A percentile compares a stretch with the other conserved stretches of the same genome.
These are phyloP conservation scores for Epinephelus moara DNA, from an alignment of 2,113 vertebrate species.

Conservation along the genomic window DNA sequence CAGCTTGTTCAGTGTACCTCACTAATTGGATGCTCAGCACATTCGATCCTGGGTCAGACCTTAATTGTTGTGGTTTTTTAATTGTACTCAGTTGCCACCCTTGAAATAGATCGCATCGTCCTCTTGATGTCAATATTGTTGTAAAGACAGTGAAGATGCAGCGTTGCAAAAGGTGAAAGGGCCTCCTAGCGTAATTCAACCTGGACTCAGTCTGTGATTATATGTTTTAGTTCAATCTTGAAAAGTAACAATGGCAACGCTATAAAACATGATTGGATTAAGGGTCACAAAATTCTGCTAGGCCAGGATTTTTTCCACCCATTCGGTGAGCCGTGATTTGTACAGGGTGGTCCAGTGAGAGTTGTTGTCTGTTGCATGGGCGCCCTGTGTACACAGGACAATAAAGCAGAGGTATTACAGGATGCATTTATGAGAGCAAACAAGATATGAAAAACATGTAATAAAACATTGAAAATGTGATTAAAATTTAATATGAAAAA, in stretches of 20 bases:
- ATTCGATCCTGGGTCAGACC: slow-evolving; percentile 19
- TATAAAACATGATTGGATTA: slow-evolving; percentile 7
- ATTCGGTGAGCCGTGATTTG: background rate
- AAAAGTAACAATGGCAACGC: background rate
- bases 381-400: background rate
- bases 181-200: background rate
- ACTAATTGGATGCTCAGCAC: slow-evolving; percentile 3
- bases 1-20: background rate
- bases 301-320: background rate
- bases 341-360: background rate
- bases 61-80: slow-evolving; percentile 28
- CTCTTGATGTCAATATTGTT: background rate
- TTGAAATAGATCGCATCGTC: slow-evolving; percentile 13
- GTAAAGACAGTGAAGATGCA: background rate
- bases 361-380: slow-evolving; percentile 5
- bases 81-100: slow-evolving; percentile 8
- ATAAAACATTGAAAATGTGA: background rate
- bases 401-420: slow-evolving; percentile 11
- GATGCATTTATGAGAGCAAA: slow-evolving; percentile 22
- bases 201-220: background rate
- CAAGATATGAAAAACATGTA: background rate
- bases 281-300: background rate
- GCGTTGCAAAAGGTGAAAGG: background rate
- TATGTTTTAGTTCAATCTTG: background rate
- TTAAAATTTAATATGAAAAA: slow-evolving; percentile 6